Evolutionary conservation across 2,888 invertebrate species (phyloP).

Genomic region (Cheilosia vulpina): DNA sequence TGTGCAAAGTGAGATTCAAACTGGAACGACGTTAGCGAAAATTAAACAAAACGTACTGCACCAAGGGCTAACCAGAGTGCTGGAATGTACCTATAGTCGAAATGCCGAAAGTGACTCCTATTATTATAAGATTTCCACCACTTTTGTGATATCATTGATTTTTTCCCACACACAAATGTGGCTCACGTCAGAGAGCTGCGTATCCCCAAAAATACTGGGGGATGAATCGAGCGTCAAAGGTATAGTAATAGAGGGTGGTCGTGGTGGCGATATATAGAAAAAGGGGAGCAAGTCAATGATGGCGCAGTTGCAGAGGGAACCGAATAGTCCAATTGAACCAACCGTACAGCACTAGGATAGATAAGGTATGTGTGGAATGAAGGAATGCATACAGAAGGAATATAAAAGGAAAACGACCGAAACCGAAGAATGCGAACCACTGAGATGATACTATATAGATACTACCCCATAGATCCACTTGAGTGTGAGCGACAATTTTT

Average conservation of each 20-base stretch:
- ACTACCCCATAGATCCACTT: background rate
- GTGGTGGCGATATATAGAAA: slow-evolving; percentile 14
- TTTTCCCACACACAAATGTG: slow-evolving; percentile 30
- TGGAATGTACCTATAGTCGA: slow-evolving; percentile 2
- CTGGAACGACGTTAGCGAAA: slow-evolving; percentile 22
- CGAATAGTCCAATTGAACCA: slow-evolving; percentile 59
- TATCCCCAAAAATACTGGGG: slow-evolving; percentile 31
- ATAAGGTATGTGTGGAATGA: slow-evolving; percentile 28
- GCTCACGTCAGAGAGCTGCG: slow-evolving; percentile 31
- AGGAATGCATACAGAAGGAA: background rate
- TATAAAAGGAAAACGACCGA: background rate
- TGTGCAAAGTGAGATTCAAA: background rate
- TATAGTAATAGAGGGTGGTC: background rate
- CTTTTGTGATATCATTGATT: slow-evolving; percentile 63
- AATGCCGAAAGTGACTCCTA: slow-evolving; percentile 46
- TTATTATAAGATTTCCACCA: slow-evolving; percentile 26
- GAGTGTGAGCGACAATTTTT: slow-evolving; percentile 8
- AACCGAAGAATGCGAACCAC: background rate
- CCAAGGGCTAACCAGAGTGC: background rate
- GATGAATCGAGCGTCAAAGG: background rate
- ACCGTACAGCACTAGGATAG: slow-evolving; percentile 28
- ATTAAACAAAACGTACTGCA: background rate
- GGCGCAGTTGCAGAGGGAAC: slow-evolving; percentile 71
- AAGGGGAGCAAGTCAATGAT: slow-evolving; percentile 49
- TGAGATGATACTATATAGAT: background rate